Base-by-base conservation (phyloP, 1,140 invertebrate genomes). In the Ridgeia piscesae region DNA sequence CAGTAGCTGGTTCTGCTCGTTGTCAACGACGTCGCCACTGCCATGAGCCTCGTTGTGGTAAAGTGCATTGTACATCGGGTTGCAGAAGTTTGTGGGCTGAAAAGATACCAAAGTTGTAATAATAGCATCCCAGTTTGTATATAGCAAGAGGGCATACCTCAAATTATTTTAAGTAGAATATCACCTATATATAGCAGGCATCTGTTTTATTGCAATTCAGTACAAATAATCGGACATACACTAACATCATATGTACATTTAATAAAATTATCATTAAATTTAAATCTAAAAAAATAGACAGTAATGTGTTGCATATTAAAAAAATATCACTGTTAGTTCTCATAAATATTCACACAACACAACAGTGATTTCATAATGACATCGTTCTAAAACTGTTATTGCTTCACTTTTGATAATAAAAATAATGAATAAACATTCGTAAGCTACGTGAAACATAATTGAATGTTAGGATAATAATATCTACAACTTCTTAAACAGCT, bases 61-160 rank as follows among this genome's bases (percentile, higher is more conserved):
- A 14, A 92, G 89, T 14, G 97, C 97, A 93, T 98, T 98, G 95
- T 98, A 98, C 35, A 98, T 97, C 6, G 98, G 98, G 96, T 98
- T 98, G 35, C 97, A 97, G 96, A 98, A 98, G 95, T 98, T 98
- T 77, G 96, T 97, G 92, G 96, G 96, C 97, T 96, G 95, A 96
- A 96, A 94, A 94, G 1, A 48, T 34, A 34, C 33, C 35, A 35
- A 2, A 91, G 35, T 33, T 42, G 21, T 35, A 42, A 42, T 17
- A 27, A 31, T 58, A 58, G 9, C 17, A 6, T 17, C 33, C 6
- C 11, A 90, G 35, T 90, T 42, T 34, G 11, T 90, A 35, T 27
- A 91, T 91, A 50, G 17, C 34, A 91, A 0, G 11, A 21, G 50
- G 14, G 35, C 42, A 34, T 21, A 33, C 91, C 11, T 48, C 11